Evolutionary conservation across 2,888 invertebrate species (phyloP).

Genomic region (Torymus aiolomorphi): DNA sequence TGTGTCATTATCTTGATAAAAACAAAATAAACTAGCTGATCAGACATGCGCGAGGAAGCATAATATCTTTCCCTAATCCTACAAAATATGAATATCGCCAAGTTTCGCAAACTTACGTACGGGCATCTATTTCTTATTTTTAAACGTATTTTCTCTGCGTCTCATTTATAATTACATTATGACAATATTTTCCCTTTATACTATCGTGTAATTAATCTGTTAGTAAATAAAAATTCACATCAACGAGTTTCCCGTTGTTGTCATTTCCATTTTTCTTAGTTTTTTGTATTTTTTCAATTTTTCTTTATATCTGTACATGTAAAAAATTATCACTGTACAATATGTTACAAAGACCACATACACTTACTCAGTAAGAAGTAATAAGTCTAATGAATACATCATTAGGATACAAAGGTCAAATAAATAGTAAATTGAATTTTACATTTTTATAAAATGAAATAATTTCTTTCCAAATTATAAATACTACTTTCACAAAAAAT

Average conservation of each 20-base stretch:
- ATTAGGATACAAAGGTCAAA: conserved; percentile 8
- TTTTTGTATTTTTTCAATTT: conserved; percentile 45
- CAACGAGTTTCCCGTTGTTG: conserved; percentile 40
- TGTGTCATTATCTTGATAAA: conserved; percentile 25
- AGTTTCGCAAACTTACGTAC: conserved; percentile 46
- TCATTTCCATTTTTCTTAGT: conserved; percentile 44
- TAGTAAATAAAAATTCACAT: conserved; percentile 44
- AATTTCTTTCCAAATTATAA: conserved; percentile 16
- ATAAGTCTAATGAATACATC: conserved; percentile 31
- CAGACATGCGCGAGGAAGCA: conserved; percentile 52
- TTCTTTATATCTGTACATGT: conserved; percentile 56
- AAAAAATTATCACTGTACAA: conserved; percentile 56
- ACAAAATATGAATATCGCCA: conserved; percentile 42
- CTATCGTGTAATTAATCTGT: conserved; percentile 36
- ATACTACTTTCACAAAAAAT: conserved; percentile 1
- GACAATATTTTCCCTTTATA: conserved; percentile 48
- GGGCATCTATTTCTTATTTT: conserved; percentile 35
- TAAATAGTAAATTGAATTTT: conserved; percentile 23
- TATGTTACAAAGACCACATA: conserved; percentile 54
- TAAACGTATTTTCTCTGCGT: conserved; percentile 41
- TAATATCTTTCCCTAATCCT: conserved; percentile 50
- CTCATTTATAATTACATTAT: conserved; percentile 42
- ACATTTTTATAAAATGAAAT: conserved; percentile 5
- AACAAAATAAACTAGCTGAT: conserved; percentile 38
- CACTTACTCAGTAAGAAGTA: conserved; percentile 32